These are phyloP conservation scores for Protophormia terraenovae DNA, from an alignment of 2,888 invertebrate species.

Conservation along the genomic window DNA sequence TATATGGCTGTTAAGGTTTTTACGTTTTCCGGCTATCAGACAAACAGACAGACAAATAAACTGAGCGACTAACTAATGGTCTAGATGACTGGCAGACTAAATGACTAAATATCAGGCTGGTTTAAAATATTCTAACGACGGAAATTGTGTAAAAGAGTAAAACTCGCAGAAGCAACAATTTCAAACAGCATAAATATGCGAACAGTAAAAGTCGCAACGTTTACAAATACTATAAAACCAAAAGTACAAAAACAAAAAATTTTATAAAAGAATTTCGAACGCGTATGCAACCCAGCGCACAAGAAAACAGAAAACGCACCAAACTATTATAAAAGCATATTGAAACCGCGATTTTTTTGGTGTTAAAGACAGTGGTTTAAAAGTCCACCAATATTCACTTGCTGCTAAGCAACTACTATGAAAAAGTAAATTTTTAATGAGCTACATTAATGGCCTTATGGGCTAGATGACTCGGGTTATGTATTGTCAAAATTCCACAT, in stretches of 20 bases:
- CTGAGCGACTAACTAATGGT: slow-evolving; percentile 3
- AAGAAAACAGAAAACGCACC: slow-evolving; percentile 12
- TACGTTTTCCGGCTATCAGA: slow-evolving; percentile 6
- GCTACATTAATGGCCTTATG: too few species aligned
- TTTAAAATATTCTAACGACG: slow-evolving; percentile 48
- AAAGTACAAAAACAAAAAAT: slow-evolving; percentile 14
- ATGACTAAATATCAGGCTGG: neutral
- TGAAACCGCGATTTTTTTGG: neutral
- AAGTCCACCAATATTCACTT: too few species aligned
- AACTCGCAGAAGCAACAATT: slow-evolving; percentile 38
- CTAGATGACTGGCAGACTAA: neutral
- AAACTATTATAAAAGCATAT: slow-evolving; percentile 11
- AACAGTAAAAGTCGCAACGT: slow-evolving; percentile 70
- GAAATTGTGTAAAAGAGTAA: slow-evolving; percentile 48
- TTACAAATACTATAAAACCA: slow-evolving; percentile 37
- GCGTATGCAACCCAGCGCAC: slow-evolving; percentile 47
- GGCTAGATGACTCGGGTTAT: too few species aligned
- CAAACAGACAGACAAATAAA: neutral
- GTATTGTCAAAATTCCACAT: too few species aligned
- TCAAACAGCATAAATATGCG: slow-evolving; percentile 73
- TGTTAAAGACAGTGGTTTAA: slow-evolving; percentile 14
- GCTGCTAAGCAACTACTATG: too few species aligned
- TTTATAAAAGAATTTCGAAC: slow-evolving; percentile 14
- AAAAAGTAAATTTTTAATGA: too few species aligned
- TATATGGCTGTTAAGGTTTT: slow-evolving; percentile 46